Evolutionary conservation across 2,888 invertebrate species (phyloP), one percentile per base, ranked within the genome.

Genomic region (Oegoconia quadripuncta): DNA sequence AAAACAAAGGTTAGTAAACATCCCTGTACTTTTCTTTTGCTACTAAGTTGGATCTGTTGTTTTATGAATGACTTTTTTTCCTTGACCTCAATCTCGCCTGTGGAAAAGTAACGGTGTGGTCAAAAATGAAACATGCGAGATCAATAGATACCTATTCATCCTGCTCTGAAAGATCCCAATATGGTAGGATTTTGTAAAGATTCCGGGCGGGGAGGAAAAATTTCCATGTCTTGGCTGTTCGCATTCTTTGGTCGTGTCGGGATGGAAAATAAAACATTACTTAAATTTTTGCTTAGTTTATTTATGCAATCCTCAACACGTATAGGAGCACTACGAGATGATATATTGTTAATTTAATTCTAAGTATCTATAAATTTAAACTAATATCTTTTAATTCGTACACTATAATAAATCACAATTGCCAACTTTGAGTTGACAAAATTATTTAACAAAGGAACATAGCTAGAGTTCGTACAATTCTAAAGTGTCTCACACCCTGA

Each of bases 361-460:
- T 77, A 79, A 61, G 74, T 73, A 72, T 62, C 72, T 77, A 75
- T 71, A 63, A 74, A 67, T 72, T 72, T 71, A 71, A 74, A 74
- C 74, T 82, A 80, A 70, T 74, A 73, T 70, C 63, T 66, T 75
- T 74, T 74, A 76, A 74, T 76, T 77, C 78, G 73, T 81, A 77
- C 72, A 75, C 60, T 64, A 74, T 74, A 70, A 75, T 77, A 83
- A 83, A 87, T 84, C 84, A 86, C 86, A 86, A 79, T 76, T n/a
- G 77, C 62, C 86, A 87, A 86, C 86, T 86, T 84, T 78, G 41
- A 86, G 86, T 83, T 80, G 83, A 78, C 68, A 69, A 79, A 80
- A 52, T 57, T 64, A 72, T 69, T 71, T 52, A 71, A 70, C 68
- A 72, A 79, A 79, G 76, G 78, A 77, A 79, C 77, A 72, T 69